Conservation (phyloP, 2,113 vertebrate genomes). For the Sporophila hypoxantha region DNA sequence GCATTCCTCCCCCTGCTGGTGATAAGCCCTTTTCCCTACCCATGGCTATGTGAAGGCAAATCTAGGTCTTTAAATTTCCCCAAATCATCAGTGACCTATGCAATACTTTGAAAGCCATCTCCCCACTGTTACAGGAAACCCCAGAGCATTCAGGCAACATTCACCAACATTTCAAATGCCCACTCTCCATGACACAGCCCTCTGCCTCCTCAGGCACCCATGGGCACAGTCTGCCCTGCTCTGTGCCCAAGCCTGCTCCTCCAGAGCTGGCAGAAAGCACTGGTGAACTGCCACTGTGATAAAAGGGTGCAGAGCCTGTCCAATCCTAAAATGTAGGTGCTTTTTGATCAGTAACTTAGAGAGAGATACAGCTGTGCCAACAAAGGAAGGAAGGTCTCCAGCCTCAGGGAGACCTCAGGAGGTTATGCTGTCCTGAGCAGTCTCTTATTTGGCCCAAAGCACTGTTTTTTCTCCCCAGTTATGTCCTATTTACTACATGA, state of each 20-base stretch:
- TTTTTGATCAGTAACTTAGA: background rate
- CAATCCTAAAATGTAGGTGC: background rate
- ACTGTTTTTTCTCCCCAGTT: background rate
- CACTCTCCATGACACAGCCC: background rate
- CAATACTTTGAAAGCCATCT: background rate
- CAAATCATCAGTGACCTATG: too few relatives aligned
- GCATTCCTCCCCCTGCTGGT: background rate
- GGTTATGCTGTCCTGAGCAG: background rate
- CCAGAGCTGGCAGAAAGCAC: background rate
- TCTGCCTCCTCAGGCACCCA: background rate
- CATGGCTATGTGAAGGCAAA: background rate
- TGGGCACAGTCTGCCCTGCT: background rate
- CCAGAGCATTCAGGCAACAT: background rate
- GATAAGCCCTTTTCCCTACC: background rate
- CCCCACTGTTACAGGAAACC: accelerated
- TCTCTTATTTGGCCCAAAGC: background rate
- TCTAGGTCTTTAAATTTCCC: background rate
- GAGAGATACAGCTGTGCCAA: background rate
- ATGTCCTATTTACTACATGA: background rate
- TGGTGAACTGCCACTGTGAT: background rate
- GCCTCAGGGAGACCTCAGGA: background rate
- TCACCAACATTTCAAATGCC: background rate
- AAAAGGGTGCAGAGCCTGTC: accelerated
- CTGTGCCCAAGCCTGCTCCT: background rate
- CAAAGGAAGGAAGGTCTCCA: background rate